Base-by-base conservation (phyloP, 2,888 invertebrate genomes). In the Drosophila sordidapex region DNA sequence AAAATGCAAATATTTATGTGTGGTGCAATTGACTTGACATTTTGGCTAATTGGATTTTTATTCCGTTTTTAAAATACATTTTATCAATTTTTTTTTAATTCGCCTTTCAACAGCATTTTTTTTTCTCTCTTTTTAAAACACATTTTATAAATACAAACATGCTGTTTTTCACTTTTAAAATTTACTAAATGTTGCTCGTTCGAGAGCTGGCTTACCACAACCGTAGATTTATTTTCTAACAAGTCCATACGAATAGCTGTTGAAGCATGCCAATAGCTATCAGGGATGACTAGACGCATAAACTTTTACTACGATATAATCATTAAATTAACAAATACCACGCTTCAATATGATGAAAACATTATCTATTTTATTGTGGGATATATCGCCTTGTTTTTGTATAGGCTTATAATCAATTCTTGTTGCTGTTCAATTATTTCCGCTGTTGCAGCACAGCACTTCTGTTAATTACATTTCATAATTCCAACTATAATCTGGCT, bases 401-500 rank as follows among this genome's bases (percentile, higher is more conserved):
- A 13, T 21, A 21, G 25, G 25, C 4, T 25, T 54, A 54, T 8
- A 29, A n/a, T 21, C 15, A 25, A 46, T 25, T 46, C 15, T 15
- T 25, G 46, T 46, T 46, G 21, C 8, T 46, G 21, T 7, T 25
- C 15, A 46, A 5, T 25, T 25, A 15, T 15, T 46, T 25, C 46
- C 15, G 21, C 18, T 31, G 27, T 43, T 46, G 11, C 8, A 18
- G 25, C 25, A 15, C 25, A 10, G 25, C 31, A 31, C 25, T 33
- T 48, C 13, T 59, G 27, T 46, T 77, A 67, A 68, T 60, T 75
- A 40, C 54, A 51, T 40, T 57, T 40, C 13, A 57, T 52, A 51
- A 27, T 52, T 33, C n/a, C 35, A 38, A 38, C 53, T 18, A 15
- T 62, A 60, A 40, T 62, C 62, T 48, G 18, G n/a, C 21, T 11